These are phyloP conservation scores for Sycophila texana DNA, from an alignment of 2,888 invertebrate genomes.

Conservation along the genomic window DNA sequence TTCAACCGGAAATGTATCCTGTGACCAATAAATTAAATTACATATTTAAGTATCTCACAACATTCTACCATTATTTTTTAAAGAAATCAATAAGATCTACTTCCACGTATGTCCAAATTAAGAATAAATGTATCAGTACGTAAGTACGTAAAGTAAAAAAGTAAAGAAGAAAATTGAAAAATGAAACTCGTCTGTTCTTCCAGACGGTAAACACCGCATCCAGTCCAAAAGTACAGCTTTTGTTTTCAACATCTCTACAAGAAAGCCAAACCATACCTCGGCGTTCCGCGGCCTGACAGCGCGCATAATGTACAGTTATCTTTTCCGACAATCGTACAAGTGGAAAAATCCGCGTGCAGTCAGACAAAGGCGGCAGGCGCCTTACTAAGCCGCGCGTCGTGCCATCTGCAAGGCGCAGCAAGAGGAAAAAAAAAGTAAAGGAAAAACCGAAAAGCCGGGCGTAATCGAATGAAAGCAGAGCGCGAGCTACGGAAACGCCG, in stretches of 20 bases:
- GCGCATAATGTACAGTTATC: not conserved
- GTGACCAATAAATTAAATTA: too few species aligned
- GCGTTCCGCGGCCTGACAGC: not conserved
- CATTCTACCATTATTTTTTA: too few species aligned
- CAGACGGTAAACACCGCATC: not conserved
- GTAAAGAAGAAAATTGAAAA: too few species aligned
- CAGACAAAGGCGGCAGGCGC: constrained; percentile 26
- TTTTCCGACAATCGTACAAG: constrained; percentile 35
- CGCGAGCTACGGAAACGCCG: not conserved
- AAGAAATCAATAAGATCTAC: too few species aligned
- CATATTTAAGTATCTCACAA: too few species aligned
- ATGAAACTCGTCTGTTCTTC: too few species aligned
- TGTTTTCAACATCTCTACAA: not conserved
- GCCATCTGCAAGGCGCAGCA: not conserved
- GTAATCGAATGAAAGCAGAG: constrained; percentile 6
- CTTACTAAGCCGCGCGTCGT: not conserved
- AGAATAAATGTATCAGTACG: too few species aligned
- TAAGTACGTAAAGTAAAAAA: too few species aligned
- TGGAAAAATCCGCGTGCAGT: constrained; percentile 50
- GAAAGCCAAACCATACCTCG: not conserved
- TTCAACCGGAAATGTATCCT: too few species aligned
- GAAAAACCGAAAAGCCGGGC: not conserved
- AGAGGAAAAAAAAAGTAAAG: not conserved
- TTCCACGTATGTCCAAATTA: too few species aligned
- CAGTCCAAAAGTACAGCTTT: not conserved